phyloP scores from a whole-genome alignment of 2,797 vertebrate species.

The Danio aesculapii region DNA sequence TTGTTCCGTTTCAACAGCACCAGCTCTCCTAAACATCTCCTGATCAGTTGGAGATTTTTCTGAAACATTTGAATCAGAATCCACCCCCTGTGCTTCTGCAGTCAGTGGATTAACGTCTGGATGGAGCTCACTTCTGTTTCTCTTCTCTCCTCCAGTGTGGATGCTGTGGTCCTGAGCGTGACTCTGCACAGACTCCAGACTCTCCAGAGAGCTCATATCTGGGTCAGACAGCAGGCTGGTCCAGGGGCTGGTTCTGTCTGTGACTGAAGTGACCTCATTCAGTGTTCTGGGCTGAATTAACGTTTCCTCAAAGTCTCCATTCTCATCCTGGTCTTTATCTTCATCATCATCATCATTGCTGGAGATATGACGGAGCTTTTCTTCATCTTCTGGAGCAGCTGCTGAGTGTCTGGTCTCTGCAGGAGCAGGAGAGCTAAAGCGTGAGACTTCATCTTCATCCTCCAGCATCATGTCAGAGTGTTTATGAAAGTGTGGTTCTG shows the following conservation, averaged over 20 bases:
- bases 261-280: constrained; percentile 89
- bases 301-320: constrained; percentile 89
- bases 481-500: constrained; percentile 41
- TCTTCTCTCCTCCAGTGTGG: constrained; percentile 39
- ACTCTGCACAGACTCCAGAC: constrained; percentile 57
- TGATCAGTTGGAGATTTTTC: constrained; percentile 44
- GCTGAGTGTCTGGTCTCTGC: constrained; percentile 48
- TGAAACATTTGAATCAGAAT: constrained; percentile 48
- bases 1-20: constrained; percentile 12
- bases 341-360: constrained; percentile 40
- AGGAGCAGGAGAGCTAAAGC: constrained; percentile 45
- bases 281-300: constrained; percentile 86
- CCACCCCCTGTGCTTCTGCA: neutral
- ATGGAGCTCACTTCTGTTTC: constrained; percentile 36
- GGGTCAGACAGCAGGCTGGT: constrained; percentile 88
- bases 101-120: neutral
- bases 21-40: constrained; percentile 10
- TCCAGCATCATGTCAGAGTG: constrained; percentile 41
- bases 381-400: constrained; percentile 5
- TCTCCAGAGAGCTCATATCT: constrained; percentile 71
- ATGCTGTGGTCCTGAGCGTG: neutral
- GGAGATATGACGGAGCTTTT: constrained; percentile 16
- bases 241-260: constrained; percentile 94
- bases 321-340: constrained; percentile 60
- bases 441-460: constrained; percentile 29